Percentiles rank a stretch among this genome's conserved stretches.
Evolutionary conservation across 2,797 vertebrate species (phyloP).

Genomic region (Notolabrus celidotus): DNA sequence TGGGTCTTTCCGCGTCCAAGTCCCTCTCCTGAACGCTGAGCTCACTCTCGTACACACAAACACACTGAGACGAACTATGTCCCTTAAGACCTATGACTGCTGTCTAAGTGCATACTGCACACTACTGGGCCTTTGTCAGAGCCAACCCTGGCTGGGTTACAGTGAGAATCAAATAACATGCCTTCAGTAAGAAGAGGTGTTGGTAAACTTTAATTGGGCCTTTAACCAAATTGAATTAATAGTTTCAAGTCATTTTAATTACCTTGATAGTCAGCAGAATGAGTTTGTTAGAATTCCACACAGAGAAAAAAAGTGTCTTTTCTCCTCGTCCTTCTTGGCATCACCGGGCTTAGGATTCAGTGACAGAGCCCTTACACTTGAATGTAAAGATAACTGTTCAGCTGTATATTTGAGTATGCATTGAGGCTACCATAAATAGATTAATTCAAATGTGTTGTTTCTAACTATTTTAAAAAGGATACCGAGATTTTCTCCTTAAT

Average conservation of each 20-base stretch:
- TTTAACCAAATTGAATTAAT: constrained; percentile 48
- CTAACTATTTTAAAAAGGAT: too few species aligned
- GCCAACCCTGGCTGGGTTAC: constrained; percentile 36
- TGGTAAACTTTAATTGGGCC: constrained; percentile 39
- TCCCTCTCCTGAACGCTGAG: constrained; percentile 65
- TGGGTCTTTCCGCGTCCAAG: constrained; percentile 80
- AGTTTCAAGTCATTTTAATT: constrained; percentile 40
- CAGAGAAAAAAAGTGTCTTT: background rate
- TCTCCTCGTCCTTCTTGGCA: too few species aligned
- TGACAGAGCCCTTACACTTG: too few species aligned
- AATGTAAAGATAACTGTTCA: too few species aligned
- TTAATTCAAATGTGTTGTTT: too few species aligned
- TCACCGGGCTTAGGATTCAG: too few species aligned
- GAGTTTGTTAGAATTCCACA: constrained; percentile 1
- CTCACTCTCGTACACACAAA: constrained; percentile 35
- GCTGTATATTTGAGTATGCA: too few species aligned
- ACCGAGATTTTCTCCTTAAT: too few species aligned
- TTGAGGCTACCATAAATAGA: too few species aligned
- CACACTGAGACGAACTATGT: constrained; percentile 49
- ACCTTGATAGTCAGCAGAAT: constrained; percentile 25
- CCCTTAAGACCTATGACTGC: constrained; percentile 68
- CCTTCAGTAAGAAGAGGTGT: constrained; percentile 55
- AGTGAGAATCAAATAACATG: constrained; percentile 62
- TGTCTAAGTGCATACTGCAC: constrained; percentile 64
- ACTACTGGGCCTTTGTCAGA: constrained; percentile 41